phyloP scores from a whole-genome alignment of 1,140 invertebrate species.

The Aradophagus sp. region DNA sequence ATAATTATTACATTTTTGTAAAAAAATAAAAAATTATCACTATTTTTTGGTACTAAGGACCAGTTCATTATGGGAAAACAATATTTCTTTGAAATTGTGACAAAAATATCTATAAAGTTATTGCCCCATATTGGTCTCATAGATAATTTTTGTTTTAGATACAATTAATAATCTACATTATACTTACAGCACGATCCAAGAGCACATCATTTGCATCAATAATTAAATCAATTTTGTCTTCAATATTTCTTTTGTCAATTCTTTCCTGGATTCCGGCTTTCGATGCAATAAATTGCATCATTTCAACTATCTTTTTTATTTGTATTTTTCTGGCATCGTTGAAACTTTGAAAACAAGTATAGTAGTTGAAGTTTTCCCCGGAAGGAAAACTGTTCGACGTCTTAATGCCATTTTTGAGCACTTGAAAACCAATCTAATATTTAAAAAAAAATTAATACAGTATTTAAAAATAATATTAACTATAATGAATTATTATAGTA shows the following conservation, averaged over 20 bases:
- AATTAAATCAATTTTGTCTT: conserved; percentile 85
- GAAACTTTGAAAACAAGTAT: conserved; percentile 82
- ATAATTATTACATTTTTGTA: not conserved
- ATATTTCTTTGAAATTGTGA: not conserved
- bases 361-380: conserved; percentile 81
- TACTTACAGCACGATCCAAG: conserved; percentile 85
- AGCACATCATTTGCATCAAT: conserved; percentile 86
- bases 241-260: conserved; percentile 76
- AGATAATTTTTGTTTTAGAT: not conserved
- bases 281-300: conserved; percentile 77
- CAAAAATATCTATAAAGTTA: conserved; percentile 8
- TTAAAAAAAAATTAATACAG: conserved; percentile 11
- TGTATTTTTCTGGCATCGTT: conserved; percentile 78
- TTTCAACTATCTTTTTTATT: conserved; percentile 75
- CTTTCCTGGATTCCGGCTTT: conserved; percentile 78
- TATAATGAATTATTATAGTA: no score
- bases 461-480: no score
- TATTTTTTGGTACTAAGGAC: no score
- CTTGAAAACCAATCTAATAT: conserved; percentile 74
- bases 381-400: conserved; percentile 81
- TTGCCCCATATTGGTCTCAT: no score
- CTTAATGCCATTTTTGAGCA: conserved; percentile 80
- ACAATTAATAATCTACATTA: not conserved
- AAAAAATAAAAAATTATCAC: no score
- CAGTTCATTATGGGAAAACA: no score